These are phyloP conservation scores for Phalanger gymnotis DNA, from an alignment of 2,797 vertebrate species.

Conservation along the genomic window DNA sequence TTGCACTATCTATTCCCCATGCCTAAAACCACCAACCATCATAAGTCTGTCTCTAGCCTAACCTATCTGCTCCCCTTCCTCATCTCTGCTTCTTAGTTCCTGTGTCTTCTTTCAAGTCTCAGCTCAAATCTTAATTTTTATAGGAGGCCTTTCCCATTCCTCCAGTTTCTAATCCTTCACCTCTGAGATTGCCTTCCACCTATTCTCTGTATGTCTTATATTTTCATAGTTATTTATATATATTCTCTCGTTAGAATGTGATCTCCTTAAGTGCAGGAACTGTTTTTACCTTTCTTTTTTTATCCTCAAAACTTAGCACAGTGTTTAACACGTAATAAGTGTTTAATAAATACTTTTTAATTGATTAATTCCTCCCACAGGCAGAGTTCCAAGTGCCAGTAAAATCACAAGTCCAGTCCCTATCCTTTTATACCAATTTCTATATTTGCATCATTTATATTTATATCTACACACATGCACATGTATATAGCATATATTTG, in stretches of 20 bases:
- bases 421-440: not conserved
- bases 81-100: no score
- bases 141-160: no score
- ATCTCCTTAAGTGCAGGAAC: not conserved
- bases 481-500: not conserved
- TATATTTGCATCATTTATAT: not conserved
- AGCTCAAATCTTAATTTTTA: no score
- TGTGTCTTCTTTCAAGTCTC: no score
- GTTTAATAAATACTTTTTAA: not conserved
- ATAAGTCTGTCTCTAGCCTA: no score
- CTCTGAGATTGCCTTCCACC: no score
- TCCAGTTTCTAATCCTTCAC: no score
- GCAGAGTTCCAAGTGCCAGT: not conserved
- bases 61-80: no score
- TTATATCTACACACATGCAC: not conserved
- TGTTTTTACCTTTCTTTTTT: not conserved
- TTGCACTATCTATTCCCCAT: no score
- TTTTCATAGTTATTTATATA: no score
- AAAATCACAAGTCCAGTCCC: not conserved
- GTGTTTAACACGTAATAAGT: not conserved
- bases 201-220: no score
- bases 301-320: not conserved
- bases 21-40: no score
- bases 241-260: not conserved
- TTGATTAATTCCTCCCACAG: not conserved